Base-by-base conservation (phyloP, 1,140 invertebrate species). In the Ceratosolen solmsi region DNA sequence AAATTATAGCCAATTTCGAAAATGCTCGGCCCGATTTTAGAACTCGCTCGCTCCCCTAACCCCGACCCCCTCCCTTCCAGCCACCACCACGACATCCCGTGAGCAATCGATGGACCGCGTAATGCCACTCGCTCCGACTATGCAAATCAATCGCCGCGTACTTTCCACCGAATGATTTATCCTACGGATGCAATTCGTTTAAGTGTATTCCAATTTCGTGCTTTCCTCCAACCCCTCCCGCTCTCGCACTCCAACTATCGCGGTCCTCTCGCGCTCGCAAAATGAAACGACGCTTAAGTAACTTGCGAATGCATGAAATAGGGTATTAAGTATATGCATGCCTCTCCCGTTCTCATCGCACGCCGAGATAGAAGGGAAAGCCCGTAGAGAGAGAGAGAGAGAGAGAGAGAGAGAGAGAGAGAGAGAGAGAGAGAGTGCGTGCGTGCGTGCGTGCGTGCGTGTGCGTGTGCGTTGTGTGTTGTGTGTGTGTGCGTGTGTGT, bases 191-290 rank as follows among this genome's bases (percentile, higher is more conserved):
- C 90, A 92, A 92, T 91, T 90, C 88, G 89, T 90, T 91, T 92
- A 91, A 91, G 91, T 91, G 90, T 91, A 90, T 87, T 86, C 86
- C 87, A 87, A 91, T 91, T 90, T 87, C 85, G 89, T 87, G 88
- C 87, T 88, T 88, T 20, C 60, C 72, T 25, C 60, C 71, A 8
- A 25, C 56, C 68, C 54, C 27, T 80, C 27, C 75, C 58, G 56
- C 22, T 3, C 17, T 51, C 30, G 30, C 25, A 11, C 7, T 22
- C 83, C 82, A 63, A 25, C 27, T 5, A 1, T 25, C 27, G 4
- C n/a, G 5, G 54, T 63, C 4, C 30, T 7, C 63, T n/a, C 22
- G 30, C 13, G 41, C 25, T 27, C 13, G 71, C 17, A 41, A 27
- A 33, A 0, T n/a, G 36, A 68, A 2, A 27, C 80, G 68, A 65